Base-by-base conservation (phyloP, 2,888 invertebrate genomes). In the Conistra vaccinii region DNA sequence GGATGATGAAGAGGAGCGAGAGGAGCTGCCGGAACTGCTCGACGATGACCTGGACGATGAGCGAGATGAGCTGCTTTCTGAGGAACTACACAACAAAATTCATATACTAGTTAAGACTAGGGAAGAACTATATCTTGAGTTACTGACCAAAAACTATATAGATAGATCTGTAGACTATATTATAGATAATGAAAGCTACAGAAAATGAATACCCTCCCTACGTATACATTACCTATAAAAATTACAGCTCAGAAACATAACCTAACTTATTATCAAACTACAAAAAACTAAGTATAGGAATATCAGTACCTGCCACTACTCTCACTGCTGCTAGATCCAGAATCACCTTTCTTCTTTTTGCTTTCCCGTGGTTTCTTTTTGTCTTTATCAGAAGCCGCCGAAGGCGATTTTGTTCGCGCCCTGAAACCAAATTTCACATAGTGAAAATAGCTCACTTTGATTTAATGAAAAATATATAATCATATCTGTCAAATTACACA, bases 51-150 rank as follows among this genome's bases (percentile, higher is more conserved):
- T 97, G 0, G 98, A 98, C 23, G 98, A 97, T 1, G 98, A 98
- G 78, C 98, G 97, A 0, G 99, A 98, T 23, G 98, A 98, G 89
- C 98, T 98, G 91, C 98, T 98, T 76, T 98, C 98, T 14, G 98
- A 98, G 32, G 98, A 98, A 94, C 98, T 97, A 88, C 20, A 87
- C n/a, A 85, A 78, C 17, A 48, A 72, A 32, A 14, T 73, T 6
- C 20, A 66, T 66, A 23, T 42, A 32, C 5, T 26, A 35, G 17
- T 3, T 1, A 39, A 29, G 3, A 55, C 5, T 26, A 35, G 14
- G 7, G 4, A 35, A 26, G 3, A 39, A 14, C 20, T 5, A 3
- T 1, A 29, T 4, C 3, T 39, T 23, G 1, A 23, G 26, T 26
- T 7, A 42, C 42, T 17, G 48, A 65, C 23, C n/a, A 20, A n/a